Conservation (phyloP, 2,797 vertebrate species). For the Decapterus maruadsi region DNA sequence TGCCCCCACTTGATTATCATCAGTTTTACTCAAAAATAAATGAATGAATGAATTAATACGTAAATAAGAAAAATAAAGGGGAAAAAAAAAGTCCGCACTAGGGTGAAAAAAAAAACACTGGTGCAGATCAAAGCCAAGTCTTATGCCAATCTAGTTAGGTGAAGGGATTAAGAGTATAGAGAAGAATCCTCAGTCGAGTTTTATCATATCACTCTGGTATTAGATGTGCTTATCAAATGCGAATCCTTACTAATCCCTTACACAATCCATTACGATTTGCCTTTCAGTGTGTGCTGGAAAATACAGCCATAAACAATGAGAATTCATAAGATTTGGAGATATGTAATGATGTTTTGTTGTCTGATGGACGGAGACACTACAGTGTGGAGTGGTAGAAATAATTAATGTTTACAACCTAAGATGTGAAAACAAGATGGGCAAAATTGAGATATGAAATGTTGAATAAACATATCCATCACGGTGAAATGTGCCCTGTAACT, state of each 20-base stretch:
- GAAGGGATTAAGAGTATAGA: background rate
- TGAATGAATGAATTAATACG: no score
- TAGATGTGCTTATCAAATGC: slow-evolving; percentile 19
- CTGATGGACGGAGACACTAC: background rate
- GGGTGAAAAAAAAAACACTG: background rate
- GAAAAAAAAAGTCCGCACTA: no score
- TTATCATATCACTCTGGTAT: slow-evolving; percentile 7
- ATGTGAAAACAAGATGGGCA: background rate
- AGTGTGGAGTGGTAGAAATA: background rate
- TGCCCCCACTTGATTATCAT: no score
- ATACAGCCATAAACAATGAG: background rate
- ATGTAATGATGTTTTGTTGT: background rate
- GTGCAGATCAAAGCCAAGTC: slow-evolving; percentile 10
- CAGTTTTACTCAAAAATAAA: no score
- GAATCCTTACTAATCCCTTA: slow-evolving; percentile 11
- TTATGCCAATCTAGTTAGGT: slow-evolving; percentile 21
- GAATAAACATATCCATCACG: background rate
- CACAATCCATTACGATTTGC: slow-evolving; percentile 7
- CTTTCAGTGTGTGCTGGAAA: background rate
- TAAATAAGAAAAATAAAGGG: no score
- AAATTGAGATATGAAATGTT: background rate
- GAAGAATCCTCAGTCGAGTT: slow-evolving; percentile 5
- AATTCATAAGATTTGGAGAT: background rate
- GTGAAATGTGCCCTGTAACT: background rate
- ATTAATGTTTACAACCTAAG: background rate